phyloP scores from a whole-genome alignment of 2,888 invertebrate genomes.

The Podabrus alpinus region DNA sequence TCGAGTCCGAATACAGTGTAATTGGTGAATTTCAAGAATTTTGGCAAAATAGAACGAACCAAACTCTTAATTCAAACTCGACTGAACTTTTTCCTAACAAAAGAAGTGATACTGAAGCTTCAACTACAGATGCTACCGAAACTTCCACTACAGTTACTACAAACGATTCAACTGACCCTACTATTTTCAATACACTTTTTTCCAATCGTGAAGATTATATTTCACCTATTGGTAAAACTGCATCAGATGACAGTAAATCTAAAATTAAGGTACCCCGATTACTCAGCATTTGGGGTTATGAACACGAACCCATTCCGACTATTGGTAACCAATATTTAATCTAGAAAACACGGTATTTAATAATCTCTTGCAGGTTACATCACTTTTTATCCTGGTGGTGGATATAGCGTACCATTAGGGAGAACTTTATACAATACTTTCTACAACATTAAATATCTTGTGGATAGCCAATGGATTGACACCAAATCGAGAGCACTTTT shows the following conservation, averaged over 20 bases:
- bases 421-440: conserved; percentile 30
- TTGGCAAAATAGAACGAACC: conserved; percentile 9
- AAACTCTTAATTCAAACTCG: not conserved
- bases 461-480: conserved; percentile 32
- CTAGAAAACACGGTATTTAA: not conserved
- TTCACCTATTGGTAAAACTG: no score
- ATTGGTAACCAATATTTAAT: not conserved
- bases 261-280: not conserved
- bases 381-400: conserved; percentile 31
- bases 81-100: not conserved
- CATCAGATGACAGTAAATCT: no score
- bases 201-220: no score
- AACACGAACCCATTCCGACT: not conserved
- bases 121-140: no score
- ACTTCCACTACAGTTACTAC: no score
- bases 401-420: conserved; percentile 31
- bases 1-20: not conserved
- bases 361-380: conserved; percentile 23
- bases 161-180: no score
- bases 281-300: not conserved
- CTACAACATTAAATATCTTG: conserved; percentile 28
- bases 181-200: no score
- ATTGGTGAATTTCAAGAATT: conserved; percentile 5
- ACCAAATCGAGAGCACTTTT: conserved; percentile 29
- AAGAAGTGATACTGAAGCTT: not conserved